A percentile compares a stretch with the other conserved stretches of the same genome.
These are phyloP conservation scores for Salticus scenicus DNA, from an alignment of 2,888 invertebrate species.

Conservation along the genomic window DNA sequence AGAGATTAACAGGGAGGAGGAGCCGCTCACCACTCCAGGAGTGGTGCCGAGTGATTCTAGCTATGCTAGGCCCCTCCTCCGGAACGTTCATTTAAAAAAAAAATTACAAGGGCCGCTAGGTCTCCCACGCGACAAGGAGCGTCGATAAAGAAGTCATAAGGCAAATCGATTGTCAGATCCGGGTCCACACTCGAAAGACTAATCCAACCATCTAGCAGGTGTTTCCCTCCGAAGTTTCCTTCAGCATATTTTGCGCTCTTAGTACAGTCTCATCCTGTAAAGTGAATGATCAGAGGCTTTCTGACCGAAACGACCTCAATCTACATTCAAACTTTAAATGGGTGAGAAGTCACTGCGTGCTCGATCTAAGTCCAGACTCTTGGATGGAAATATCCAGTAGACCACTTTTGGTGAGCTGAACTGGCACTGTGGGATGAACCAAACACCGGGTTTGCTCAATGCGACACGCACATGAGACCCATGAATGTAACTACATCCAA, in stretches of 20 bases:
- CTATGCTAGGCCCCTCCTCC: too few species aligned
- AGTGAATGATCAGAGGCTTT: constrained; percentile 85
- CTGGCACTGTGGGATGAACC: constrained; percentile 87
- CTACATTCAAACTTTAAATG: constrained; percentile 87
- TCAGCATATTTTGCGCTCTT: constrained; percentile 82
- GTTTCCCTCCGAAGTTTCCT: too few species aligned
- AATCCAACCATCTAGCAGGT: constrained; percentile 85
- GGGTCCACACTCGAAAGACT: constrained; percentile 77
- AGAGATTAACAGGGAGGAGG: too few species aligned
- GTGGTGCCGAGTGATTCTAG: too few species aligned
- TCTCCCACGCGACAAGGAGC: too few species aligned
- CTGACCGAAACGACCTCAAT: constrained; percentile 80
- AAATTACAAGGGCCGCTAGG: too few species aligned
- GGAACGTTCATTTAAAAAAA: too few species aligned
- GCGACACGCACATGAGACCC: constrained; percentile 77
- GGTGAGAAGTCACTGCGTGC: constrained; percentile 82
- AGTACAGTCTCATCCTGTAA: too few species aligned
- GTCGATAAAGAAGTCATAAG: too few species aligned
- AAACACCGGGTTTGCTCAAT: constrained; percentile 82
- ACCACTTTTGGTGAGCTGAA: constrained; percentile 87
- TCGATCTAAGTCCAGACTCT: constrained; percentile 79
- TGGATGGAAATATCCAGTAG: constrained; percentile 81
- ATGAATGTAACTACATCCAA: too few species aligned
- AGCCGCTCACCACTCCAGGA: too few species aligned
- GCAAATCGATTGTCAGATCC: constrained; percentile 11